Evolutionary conservation across 2,888 invertebrate genomes (phyloP), one percentile per base, ranked within the genome.

Genomic region (Atrina japonica): DNA sequence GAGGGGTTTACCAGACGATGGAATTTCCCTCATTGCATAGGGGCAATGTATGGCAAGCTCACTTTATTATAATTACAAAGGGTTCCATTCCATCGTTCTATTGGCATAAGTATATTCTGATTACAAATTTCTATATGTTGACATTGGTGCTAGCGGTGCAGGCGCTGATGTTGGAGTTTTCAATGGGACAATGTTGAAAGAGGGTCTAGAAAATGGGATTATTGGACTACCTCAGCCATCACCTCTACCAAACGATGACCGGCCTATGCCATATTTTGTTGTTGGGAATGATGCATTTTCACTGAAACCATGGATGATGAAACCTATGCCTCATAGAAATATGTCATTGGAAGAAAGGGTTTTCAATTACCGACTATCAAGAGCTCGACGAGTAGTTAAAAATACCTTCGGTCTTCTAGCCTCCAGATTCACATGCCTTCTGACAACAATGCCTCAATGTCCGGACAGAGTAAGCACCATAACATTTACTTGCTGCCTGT

Each of bases 191-290:
- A n/a, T n/a, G 65, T 61, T 75, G 50, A 74, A 63, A 23, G 47
- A 70, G 47, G 45, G 47, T 9, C 18, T 55, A 11, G 73, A 77
- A 70, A 66, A 66, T 40, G 70, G 47, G 14, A 66, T 41, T n/a
- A 30, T 75, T 16, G 73, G 67, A 1, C 69, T 76, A 16, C 76
- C 76, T 18, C 30, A 7, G 3, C 73, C 61, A 23, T 63, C 70
- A 5, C 76, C 77, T 35, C 64, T 77, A n/a, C n/a, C n/a, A n/a
- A n/a, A n/a, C n/a, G n/a, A n/a, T n/a, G 25, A 52, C 52, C 21
- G 52, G 25, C 3, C 52, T 27, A 52, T 52, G 9, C 52, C 52
- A 27, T 2, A 52, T 2, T 52, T 52, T 1, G 21, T 52, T 23
- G 16, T 52, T 25, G 52, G 29, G 27, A 27, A 21, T 27, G 52